phyloP scores from a whole-genome alignment of 2,888 invertebrate species.

The Hyppa rectilinea region DNA sequence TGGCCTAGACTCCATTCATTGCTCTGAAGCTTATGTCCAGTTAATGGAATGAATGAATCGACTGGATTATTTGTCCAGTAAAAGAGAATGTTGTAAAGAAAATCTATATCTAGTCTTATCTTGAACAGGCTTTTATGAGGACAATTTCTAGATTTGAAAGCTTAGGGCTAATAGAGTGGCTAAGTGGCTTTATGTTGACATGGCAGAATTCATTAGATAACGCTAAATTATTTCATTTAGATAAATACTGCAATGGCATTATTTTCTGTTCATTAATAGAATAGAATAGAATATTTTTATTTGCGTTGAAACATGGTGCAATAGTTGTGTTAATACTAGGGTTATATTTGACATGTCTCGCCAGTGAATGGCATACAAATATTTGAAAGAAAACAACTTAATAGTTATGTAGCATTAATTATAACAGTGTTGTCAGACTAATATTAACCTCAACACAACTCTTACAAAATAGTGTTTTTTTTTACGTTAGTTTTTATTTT shows the following conservation, averaged over 20 bases:
- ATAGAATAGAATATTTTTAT: too few species aligned
- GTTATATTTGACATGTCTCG: too few species aligned
- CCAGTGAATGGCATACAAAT: too few species aligned
- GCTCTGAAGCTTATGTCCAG: constrained; percentile 39
- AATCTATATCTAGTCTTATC: constrained; percentile 7
- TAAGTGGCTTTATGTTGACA: background rate
- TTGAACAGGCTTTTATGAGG: constrained; percentile 1
- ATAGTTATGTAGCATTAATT: too few species aligned
- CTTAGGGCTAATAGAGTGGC: background rate
- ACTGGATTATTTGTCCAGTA: constrained; percentile 23
- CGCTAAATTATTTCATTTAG: background rate
- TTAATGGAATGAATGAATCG: constrained; percentile 48
- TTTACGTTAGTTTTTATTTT: constrained; percentile 4
- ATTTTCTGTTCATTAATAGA: constrained; percentile 6
- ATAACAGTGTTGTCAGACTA: too few species aligned
- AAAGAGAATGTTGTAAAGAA: constrained; percentile 12
- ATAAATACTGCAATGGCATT: background rate
- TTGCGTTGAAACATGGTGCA: too few species aligned
- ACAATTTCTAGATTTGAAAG: constrained; percentile 27
- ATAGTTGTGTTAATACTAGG: too few species aligned
- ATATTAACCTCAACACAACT: too few species aligned
- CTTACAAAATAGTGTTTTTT: too few species aligned
- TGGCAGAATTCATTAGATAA: constrained; percentile 15
- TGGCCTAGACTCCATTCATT: constrained; percentile 39
- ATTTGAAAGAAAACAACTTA: too few species aligned